Percentiles rank a stretch among this genome's conserved stretches.
phyloP scores from a whole-genome alignment of 92 coral and sea anemone genomes.

The Palythoa caribaeorum region DNA sequence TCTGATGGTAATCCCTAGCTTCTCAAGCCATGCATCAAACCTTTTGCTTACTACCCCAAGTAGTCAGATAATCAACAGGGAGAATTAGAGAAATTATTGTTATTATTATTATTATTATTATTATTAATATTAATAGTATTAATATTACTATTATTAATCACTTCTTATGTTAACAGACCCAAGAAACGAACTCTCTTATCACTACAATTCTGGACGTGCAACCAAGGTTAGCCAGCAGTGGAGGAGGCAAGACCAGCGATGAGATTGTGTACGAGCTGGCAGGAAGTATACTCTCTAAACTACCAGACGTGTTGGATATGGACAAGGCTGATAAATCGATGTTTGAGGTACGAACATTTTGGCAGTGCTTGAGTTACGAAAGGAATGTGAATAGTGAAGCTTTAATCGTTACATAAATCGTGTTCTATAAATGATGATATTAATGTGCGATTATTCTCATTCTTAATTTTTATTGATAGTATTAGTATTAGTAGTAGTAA shows the following conservation, averaged over 20 bases:
- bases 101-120: no score
- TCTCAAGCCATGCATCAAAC: no score
- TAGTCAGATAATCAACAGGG: no score
- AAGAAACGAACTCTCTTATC: conserved; percentile 92
- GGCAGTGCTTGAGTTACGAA: background rate
- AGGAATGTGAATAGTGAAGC: background rate
- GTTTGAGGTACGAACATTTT: conserved; percentile 71
- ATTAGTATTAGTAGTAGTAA: no score
- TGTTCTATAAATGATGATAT: background rate
- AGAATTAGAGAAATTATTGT: no score
- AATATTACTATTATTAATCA: background rate
- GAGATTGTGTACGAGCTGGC: conserved; percentile 99
- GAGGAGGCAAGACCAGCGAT: conserved; percentile 97
- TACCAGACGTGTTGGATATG: conserved; percentile 93
- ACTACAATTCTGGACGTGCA: conserved; percentile 94
- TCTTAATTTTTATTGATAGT: no score
- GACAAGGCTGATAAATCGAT: conserved; percentile 92
- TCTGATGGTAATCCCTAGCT: no score
- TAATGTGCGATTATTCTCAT: no score
- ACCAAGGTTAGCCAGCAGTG: conserved; percentile 97
- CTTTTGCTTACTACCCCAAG: no score
- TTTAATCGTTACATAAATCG: no score
- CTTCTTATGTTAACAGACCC: conserved; percentile 69
- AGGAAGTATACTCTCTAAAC: conserved; percentile 89
- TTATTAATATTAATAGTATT: no score